Percentiles rank a stretch among this genome's conserved stretches.
phyloP scores from a whole-genome alignment of 2,888 invertebrate genomes.

The Euplagia quadripunctaria region DNA sequence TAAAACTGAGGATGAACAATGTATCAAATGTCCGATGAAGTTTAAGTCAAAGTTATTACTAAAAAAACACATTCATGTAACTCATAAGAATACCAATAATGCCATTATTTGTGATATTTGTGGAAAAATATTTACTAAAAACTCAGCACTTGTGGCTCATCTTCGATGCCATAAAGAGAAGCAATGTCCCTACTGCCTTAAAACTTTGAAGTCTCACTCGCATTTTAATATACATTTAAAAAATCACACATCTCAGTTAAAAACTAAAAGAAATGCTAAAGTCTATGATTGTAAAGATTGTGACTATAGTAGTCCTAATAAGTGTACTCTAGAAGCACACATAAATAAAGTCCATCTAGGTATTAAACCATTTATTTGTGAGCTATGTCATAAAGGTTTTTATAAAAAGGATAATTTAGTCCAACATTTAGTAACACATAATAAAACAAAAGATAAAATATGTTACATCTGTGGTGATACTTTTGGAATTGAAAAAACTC shows the following conservation, averaged over 20 bases:
- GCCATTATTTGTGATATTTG: slow-evolving; percentile 59
- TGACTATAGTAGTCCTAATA: slow-evolving; percentile 61
- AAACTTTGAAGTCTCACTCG: slow-evolving; percentile 61
- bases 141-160: slow-evolving; percentile 53
- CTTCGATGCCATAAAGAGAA: slow-evolving; percentile 55
- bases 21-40: slow-evolving; percentile 36
- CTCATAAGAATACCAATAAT: slow-evolving; percentile 41
- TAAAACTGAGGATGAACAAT: slow-evolving; percentile 20
- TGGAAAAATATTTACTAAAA: slow-evolving; percentile 56
- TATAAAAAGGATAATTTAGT: slow-evolving; percentile 68
- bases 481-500: slow-evolving; percentile 66
- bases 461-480: slow-evolving; percentile 71
- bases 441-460: slow-evolving; percentile 56
- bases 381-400: slow-evolving; percentile 67
- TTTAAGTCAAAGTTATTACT: slow-evolving; percentile 43
- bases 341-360: slow-evolving; percentile 68
- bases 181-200: slow-evolving; percentile 63
- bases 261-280: slow-evolving; percentile 41
- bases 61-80: slow-evolving; percentile 41
- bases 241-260: slow-evolving; percentile 48
- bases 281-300: slow-evolving; percentile 61
- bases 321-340: slow-evolving; percentile 66
- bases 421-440: slow-evolving; percentile 63
- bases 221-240: slow-evolving; percentile 61
- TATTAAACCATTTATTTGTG: slow-evolving; percentile 62